phyloP scores from a whole-genome alignment of 64 coral and sea anemone genomes.

The Pocillopora damicornis region DNA sequence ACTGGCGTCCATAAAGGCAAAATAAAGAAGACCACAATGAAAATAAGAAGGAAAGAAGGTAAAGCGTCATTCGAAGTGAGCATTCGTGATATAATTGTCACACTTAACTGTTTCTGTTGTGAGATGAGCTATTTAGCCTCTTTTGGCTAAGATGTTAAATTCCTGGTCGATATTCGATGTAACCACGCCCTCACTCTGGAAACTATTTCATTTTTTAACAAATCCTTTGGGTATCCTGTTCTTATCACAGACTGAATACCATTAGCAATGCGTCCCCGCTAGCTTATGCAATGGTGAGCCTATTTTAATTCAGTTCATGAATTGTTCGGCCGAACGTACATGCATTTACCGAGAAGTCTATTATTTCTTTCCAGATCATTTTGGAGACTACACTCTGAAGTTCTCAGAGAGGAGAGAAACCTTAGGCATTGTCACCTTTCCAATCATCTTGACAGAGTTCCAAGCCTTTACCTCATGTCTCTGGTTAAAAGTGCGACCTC shows the following conservation, averaged over 20 bases:
- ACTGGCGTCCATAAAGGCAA: background rate
- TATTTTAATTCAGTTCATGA: too few species aligned
- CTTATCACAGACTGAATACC: too few species aligned
- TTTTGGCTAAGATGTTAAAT: background rate
- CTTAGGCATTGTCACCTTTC: background rate
- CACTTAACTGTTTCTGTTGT: too few species aligned
- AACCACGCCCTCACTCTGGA: too few species aligned
- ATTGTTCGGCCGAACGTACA: too few species aligned
- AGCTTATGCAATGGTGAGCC: too few species aligned
- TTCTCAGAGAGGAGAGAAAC: background rate
- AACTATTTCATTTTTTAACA: too few species aligned
- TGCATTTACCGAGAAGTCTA: too few species aligned
- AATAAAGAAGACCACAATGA: background rate
- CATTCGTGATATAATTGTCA: too few species aligned
- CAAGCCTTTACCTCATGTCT: slow-evolving; percentile 22
- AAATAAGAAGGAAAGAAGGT: slow-evolving; percentile 13
- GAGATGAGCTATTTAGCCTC: background rate
- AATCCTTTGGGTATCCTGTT: too few species aligned
- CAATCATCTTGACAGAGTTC: slow-evolving; percentile 10
- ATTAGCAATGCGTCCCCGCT: too few species aligned
- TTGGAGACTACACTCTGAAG: background rate
- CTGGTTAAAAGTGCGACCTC: background rate
- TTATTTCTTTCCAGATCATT: background rate
- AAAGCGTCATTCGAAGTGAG: background rate
- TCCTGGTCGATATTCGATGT: too few species aligned